Evolutionary conservation across 2,888 invertebrate genomes (phyloP), one percentile per base, ranked within the genome.

Genomic region (Gymnosoma rotundatum): DNA sequence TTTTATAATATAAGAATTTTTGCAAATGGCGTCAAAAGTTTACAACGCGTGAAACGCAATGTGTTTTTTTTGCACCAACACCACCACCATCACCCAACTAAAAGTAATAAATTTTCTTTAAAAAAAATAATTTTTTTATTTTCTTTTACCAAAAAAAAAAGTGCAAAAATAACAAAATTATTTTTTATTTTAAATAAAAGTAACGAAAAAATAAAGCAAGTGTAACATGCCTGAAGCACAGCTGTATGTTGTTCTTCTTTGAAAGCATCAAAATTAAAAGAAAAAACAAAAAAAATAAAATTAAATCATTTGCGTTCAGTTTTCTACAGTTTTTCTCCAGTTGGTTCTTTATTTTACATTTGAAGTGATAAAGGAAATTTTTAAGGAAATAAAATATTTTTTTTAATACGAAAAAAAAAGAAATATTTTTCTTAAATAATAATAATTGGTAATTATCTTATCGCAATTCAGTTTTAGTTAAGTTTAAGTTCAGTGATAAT

Each of bases 1-100:
- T 36, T 18, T 52, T 52, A 1, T 2, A 18, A 20, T 18, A 58
- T 14, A 69, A 70, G 52, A 70, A 85, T 58, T 76, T 79, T 78
- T 72, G 63, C 83, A 87, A 87, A 86, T 87, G 87, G 86, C 86
- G 83, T 69, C 78, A 87, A 80, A 87, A 87, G 82, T 87, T 87
- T 87, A 86, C 82, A 86, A 83, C 86, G 87, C 87, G 87, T 87
- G 87, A 87, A 87, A 86, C 80, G 83, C 83, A 86, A 83, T 75
- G 83, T 83, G 75, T 79, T 79, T 79, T 79, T 79, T 79, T 56
- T 48, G 21, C 83, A 73, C 54, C 66, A 74, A 61, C 79, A 60
- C 60, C 66, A 60, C 60, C 66, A 73, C 66, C 79, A 60, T 12
- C 54, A 64, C 45, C 52, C 61, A 45, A 25, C 67, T 38, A 63